Base-by-base conservation (phyloP, 2,888 invertebrate species). In the Caenorhabditis angaria region DNA sequence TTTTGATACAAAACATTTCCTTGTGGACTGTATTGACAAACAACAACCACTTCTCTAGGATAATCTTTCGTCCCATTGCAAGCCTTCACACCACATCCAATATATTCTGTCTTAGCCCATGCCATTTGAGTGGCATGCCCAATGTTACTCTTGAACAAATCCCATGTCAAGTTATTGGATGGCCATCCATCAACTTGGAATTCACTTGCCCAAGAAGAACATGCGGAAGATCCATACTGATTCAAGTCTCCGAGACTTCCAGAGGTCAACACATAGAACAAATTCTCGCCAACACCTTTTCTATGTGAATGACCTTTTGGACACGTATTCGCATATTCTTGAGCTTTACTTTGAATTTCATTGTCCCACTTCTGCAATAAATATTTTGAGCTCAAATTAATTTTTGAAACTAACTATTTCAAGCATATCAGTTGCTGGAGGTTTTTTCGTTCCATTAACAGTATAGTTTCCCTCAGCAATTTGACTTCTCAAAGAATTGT, bases 71-170 rank as follows among this genome's bases (percentile, higher is more conserved):
- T 14, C 29, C 61, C 64, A 10, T 47, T 50, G 47, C 69, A 74
- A 18, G 61, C 29, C 22, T 68, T 65, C 5, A 68, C 73, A 41
- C 73, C 73, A 51, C 73, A 74, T 14, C 73, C 73, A 25, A 74
- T 63, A 0, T n/a, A 14, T 2, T 32, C 53, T 1, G 65, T 61
- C 10, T 64, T 61, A 1, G 73, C 65, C 73, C 73, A 74, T 10
- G 56, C 67, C 71, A 71, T 67, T 57, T 71, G 71, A 28, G 72
- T 73, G 0, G 72, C 72, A 48, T 73, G 72, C 4, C 71, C 67
- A 12, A 67, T 53, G 32, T 64, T 67, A 47, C 57, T 61, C 28
- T 60, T 64, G 67, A 72, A 67, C 6, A 63, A 28, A 22, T 56
- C 35, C 1, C 2, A n/a, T 24, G 59, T 53, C 27, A 67, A 41